Conservation (phyloP, 2,797 vertebrate species). For the Rhinella marina region DNA sequence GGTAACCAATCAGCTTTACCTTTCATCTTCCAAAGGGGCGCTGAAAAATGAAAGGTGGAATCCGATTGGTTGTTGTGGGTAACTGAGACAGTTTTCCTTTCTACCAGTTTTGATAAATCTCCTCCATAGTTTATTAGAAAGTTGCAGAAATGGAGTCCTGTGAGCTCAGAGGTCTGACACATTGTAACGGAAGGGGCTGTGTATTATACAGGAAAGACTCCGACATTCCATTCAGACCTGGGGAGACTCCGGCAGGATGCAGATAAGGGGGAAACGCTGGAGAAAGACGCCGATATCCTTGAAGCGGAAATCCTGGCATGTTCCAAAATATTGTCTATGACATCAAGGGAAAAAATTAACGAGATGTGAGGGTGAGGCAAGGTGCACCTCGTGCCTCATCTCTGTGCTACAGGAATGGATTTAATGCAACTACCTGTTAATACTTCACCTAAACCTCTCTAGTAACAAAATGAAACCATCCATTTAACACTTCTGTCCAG, state of each 20-base stretch:
- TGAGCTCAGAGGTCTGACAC: not conserved
- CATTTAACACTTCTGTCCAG: too few relatives aligned
- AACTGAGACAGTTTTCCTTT: too few relatives aligned
- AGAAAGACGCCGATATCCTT: not conserved
- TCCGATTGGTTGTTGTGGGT: too few relatives aligned
- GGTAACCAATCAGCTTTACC: too few relatives aligned
- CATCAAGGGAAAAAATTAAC: not conserved
- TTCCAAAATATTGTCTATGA: not conserved
- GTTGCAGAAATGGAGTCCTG: not conserved
- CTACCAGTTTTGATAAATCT: too few relatives aligned
- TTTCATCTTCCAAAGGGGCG: too few relatives aligned
- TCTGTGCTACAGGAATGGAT: not conserved
- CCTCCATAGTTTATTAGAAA: too few relatives aligned
- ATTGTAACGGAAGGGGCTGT: not conserved
- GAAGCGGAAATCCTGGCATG: conserved; percentile 4
- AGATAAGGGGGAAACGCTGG: conserved; percentile 38
- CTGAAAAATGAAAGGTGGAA: too few relatives aligned
- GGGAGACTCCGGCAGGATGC: conserved; percentile 25
- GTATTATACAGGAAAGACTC: conserved; percentile 36
- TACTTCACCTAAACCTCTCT: not conserved
- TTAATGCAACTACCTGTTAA: not conserved
- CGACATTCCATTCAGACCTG: not conserved
- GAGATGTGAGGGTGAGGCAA: not conserved
- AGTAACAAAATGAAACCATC: too few relatives aligned
- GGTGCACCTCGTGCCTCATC: not conserved